These are phyloP conservation scores for Cotesia congregata DNA, from an alignment of 2,888 invertebrate genomes.

Conservation along the genomic window DNA sequence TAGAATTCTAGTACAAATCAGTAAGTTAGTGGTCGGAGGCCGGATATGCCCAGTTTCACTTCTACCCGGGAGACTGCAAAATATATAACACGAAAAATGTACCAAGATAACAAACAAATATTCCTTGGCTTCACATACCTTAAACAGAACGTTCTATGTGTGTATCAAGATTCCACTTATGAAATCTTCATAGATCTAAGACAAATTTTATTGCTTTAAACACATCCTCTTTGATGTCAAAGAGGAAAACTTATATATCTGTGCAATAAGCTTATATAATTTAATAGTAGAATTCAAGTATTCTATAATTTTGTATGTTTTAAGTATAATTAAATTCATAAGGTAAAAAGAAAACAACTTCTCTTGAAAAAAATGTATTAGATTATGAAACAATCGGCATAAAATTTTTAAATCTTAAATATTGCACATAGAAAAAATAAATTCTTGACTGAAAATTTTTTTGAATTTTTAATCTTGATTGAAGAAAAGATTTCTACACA, in stretches of 20 bases:
- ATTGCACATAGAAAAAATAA: slow-evolving; percentile 32
- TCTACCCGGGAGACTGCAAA: slow-evolving; percentile 10
- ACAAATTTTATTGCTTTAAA: slow-evolving; percentile 59
- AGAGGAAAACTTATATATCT: slow-evolving; percentile 42
- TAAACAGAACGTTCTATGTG: background rate
- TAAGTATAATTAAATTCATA: no score
- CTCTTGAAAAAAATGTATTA: no score
- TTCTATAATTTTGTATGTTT: no score
- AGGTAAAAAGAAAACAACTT: no score
- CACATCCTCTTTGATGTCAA: slow-evolving; percentile 45
- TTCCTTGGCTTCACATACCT: slow-evolving; percentile 10
- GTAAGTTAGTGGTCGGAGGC: no score
- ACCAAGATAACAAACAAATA: slow-evolving; percentile 38
- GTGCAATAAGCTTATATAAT: no score
- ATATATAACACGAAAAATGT: slow-evolving; percentile 27
- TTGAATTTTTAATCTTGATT: background rate
- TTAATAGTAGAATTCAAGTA: no score
- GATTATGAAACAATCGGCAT: no score
- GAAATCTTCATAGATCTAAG: background rate
- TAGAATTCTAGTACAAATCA: no score
- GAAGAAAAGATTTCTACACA: no score
- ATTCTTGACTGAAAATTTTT: slow-evolving; percentile 5
- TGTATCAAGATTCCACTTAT: slow-evolving; percentile 26
- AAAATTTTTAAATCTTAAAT: no score
- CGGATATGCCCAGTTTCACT: no score